phyloP scores from a whole-genome alignment of 1,140 invertebrate species.

The Hyles euphorbiae region DNA sequence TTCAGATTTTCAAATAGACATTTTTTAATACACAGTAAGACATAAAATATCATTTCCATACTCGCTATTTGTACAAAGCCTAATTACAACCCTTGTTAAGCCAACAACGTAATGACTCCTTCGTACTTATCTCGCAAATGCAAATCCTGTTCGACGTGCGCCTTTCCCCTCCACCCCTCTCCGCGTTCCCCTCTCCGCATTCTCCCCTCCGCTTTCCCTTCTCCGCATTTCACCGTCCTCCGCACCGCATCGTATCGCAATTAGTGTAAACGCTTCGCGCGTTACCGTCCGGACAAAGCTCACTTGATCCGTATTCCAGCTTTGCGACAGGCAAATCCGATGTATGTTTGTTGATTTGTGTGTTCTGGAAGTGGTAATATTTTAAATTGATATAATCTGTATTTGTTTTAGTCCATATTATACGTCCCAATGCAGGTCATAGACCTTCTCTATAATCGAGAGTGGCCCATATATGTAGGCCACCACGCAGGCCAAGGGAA shows the following conservation, averaged over 20 bases:
- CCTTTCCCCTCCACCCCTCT: not conserved
- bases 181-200: not conserved
- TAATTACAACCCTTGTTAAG: constrained; percentile 21
- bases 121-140: constrained; percentile 21
- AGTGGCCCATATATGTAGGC: no score
- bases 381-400: not conserved
- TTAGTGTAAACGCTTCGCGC: constrained; percentile 52
- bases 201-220: not conserved
- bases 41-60: no score
- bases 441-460: no score
- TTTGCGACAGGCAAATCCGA: constrained; percentile 59
- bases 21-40: no score
- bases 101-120: constrained; percentile 6
- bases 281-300: constrained; percentile 48
- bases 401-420: no score
- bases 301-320: constrained; percentile 50
- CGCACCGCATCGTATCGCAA: constrained; percentile 44
- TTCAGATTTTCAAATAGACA: no score
- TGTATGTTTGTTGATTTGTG: constrained; percentile 19
- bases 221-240: not conserved
- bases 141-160: constrained; percentile 39
- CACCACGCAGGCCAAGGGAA: no score
- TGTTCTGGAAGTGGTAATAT: constrained; percentile 24
- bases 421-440: no score
- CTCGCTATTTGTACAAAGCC: not conserved